Evolutionary conservation across 2,888 invertebrate species (phyloP).

Genomic region (Drosophila emarginata): DNA sequence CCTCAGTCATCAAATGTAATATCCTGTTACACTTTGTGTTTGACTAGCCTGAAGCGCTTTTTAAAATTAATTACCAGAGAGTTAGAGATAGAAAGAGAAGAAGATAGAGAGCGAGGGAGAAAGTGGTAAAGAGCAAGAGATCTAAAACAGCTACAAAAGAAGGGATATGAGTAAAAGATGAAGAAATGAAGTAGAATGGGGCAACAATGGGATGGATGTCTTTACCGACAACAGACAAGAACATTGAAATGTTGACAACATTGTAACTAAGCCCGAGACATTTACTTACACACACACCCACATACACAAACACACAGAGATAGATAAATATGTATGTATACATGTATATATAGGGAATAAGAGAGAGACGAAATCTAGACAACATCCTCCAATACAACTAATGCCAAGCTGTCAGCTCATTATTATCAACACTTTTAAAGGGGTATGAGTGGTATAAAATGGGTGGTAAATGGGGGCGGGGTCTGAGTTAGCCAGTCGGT

Average conservation of each 20-base stretch:
- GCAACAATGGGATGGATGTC: neutral
- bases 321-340: neutral
- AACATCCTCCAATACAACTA: slow-evolving; percentile 61
- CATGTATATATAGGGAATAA: neutral
- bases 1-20: slow-evolving; percentile 73
- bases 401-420: slow-evolving; percentile 75
- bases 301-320: slow-evolving; percentile 10
- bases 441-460: slow-evolving; percentile 39
- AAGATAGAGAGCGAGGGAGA: neutral
- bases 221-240: slow-evolving; percentile 49
- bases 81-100: neutral
- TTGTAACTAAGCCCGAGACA: slow-evolving; percentile 75
- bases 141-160: slow-evolving; percentile 39
- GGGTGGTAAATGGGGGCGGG: neutral
- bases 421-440: slow-evolving; percentile 68
- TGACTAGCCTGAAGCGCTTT: slow-evolving; percentile 72
- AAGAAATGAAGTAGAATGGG: slow-evolving; percentile 13
- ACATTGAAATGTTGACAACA: slow-evolving; percentile 70
- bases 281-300: slow-evolving; percentile 63
- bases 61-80: slow-evolving; percentile 69
- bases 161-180: slow-evolving; percentile 19
- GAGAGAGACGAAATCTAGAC: slow-evolving; percentile 1
- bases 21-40: slow-evolving; percentile 74
- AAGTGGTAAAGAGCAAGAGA: slow-evolving; percentile 9
- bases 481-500: slow-evolving; percentile 6